Conservation (phyloP, 1,140 invertebrate genomes). For the Philopotamus ludificatus region DNA sequence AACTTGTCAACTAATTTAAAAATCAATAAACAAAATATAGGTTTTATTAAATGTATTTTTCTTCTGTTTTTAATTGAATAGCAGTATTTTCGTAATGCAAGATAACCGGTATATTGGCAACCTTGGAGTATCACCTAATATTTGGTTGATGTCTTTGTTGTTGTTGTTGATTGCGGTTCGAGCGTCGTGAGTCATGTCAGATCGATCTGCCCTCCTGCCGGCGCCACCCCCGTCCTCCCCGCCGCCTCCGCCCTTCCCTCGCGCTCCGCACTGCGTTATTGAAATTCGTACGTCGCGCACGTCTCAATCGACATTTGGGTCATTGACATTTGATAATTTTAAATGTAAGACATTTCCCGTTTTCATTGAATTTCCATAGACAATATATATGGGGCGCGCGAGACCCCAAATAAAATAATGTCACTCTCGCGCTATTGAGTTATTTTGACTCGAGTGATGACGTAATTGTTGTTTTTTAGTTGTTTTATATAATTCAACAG, state of each 20-base stretch:
- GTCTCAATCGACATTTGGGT: background rate
- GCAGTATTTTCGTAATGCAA: too few species aligned
- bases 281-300: background rate
- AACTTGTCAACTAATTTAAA: too few species aligned
- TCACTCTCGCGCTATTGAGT: too few species aligned
- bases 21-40: too few species aligned
- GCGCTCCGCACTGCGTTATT: background rate
- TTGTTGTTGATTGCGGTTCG: background rate
- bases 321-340: background rate
- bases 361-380: too few species aligned
- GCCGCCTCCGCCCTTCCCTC: background rate
- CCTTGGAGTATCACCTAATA: background rate
- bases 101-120: background rate
- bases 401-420: too few species aligned
- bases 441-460: too few species aligned
- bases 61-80: too few species aligned
- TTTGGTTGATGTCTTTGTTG: background rate
- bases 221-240: background rate
- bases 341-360: background rate
- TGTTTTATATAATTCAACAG: too few species aligned
- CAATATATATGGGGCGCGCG: too few species aligned
- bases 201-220: constrained; percentile 9
- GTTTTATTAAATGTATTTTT: too few species aligned
- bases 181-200: constrained; percentile 20
- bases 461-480: too few species aligned